These are phyloP conservation scores for Vultur gryphus DNA, from an alignment of 2,797 vertebrate genomes.

Conservation along the genomic window DNA sequence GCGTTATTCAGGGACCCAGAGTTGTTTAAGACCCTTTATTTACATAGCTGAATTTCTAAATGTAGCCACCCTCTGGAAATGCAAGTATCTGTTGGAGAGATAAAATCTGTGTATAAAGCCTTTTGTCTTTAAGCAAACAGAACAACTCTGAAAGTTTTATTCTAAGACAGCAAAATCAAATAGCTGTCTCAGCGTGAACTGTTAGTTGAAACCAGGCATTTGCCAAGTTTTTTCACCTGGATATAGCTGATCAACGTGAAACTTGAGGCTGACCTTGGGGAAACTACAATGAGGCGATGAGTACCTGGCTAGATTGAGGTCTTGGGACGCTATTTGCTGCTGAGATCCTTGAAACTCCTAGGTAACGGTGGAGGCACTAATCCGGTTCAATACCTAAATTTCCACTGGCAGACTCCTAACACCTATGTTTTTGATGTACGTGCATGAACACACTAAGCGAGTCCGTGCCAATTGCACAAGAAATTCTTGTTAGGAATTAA, in stretches of 20 bases:
- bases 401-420: neutral
- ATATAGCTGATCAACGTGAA: neutral
- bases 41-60: neutral
- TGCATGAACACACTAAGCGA: neutral
- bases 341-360: neutral
- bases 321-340: neutral
- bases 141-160: neutral
- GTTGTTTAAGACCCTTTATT: neutral
- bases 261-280: neutral
- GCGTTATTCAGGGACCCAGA: neutral
- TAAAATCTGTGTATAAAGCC: neutral
- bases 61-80: neutral
- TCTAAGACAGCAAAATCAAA: neutral
- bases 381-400: neutral
- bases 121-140: neutral
- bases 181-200: neutral
- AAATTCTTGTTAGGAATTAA: neutral
- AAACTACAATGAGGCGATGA: neutral
- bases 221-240: neutral
- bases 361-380: neutral
- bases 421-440: neutral
- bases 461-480: neutral
- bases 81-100: neutral
- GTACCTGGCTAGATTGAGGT: neutral
- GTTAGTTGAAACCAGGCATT: neutral